Base-by-base conservation (phyloP, 1,140 invertebrate genomes). In the Lordiphosa mommai region DNA sequence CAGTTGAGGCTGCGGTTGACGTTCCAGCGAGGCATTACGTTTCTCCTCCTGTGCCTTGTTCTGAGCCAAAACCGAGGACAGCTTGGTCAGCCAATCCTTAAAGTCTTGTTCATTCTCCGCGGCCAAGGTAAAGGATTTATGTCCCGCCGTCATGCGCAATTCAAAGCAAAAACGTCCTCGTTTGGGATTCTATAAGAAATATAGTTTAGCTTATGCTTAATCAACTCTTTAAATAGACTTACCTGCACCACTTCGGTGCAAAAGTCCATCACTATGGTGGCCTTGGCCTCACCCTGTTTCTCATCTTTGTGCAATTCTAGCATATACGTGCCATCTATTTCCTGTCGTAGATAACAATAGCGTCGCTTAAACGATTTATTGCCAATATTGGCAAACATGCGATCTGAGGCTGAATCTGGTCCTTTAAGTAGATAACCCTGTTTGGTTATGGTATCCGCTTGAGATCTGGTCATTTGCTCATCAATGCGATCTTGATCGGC, bases 251-350 rank as follows among this genome's bases (percentile, higher is more conserved):
- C 95, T 88, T 97, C 95, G 1, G 93, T 94, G 82, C 96, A 97
- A 90, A 96, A 96, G 88, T 98, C 96, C 93, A 98, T 94, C 59
- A 96, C 95, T 89, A 98, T 95, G n/a, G 95, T 95, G 56, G 95
- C 92, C 90, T 97, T 97, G 1, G 94, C 94, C 77, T 98, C 96
- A 2, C 92, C 93, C 89, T 96, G 96, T 84, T 94, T 95, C 49
- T 98, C 96, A 90, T 98, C 96, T 90, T 98, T 98, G 86, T 96
- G 95, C 72, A 98, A 92, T 89, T 97, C 96, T 13, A 98, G 91
- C 72, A 96, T 95, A 73, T 97, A 97, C 0, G 96, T 96, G 7
- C 95, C 95, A 89, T 97, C 96, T 23, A 96, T 93, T 90, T 97
- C 95, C 89, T 95, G 94, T 48, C 96, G 91, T 72, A 98, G 91